A percentile compares a stretch with the other conserved stretches of the same genome.
Conservation (phyloP, 1,140 invertebrate genomes). For the Apolygus lucorum region DNA sequence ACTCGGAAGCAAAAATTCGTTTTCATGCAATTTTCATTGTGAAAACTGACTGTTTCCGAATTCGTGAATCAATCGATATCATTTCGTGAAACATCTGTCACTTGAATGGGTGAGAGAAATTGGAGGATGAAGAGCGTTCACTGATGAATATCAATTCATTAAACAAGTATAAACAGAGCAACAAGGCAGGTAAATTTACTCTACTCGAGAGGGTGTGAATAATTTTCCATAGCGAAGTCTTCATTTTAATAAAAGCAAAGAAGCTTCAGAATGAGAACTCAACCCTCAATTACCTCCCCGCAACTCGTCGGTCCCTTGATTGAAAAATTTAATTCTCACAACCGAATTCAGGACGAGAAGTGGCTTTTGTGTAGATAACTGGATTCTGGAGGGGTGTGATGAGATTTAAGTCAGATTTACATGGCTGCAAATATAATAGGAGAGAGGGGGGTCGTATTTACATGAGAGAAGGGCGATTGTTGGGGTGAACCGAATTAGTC, state of each 20-base stretch:
- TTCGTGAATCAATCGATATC: too few relatives aligned
- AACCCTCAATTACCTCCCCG: not conserved
- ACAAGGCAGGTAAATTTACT: too few relatives aligned
- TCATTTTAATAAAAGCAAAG: not conserved
- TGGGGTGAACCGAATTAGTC: constrained; percentile 9
- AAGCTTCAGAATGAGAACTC: not conserved
- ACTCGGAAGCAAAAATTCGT: too few relatives aligned
- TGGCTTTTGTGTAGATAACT: constrained; percentile 7
- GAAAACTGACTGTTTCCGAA: too few relatives aligned
- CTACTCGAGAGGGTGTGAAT: too few relatives aligned
- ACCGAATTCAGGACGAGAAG: not conserved
- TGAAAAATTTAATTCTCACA: constrained; percentile 9
- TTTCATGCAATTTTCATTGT: too few relatives aligned
- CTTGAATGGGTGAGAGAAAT: too few relatives aligned
- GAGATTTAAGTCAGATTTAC: constrained; percentile 17
- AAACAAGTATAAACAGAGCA: too few relatives aligned
- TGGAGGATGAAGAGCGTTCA: too few relatives aligned
- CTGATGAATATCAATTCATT: too few relatives aligned
- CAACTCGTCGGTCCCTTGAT: not conserved
- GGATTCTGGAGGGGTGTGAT: not conserved
- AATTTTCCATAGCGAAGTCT: too few relatives aligned
- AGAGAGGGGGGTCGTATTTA: constrained; percentile 1
- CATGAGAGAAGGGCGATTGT: not conserved
- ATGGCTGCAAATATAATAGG: constrained; percentile 18
- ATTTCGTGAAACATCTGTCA: too few relatives aligned